Percentiles rank a stretch among this genome's conserved stretches.
Evolutionary conservation across 1,140 invertebrate species (phyloP).

Genomic region (Macrostomum lignano): DNA sequence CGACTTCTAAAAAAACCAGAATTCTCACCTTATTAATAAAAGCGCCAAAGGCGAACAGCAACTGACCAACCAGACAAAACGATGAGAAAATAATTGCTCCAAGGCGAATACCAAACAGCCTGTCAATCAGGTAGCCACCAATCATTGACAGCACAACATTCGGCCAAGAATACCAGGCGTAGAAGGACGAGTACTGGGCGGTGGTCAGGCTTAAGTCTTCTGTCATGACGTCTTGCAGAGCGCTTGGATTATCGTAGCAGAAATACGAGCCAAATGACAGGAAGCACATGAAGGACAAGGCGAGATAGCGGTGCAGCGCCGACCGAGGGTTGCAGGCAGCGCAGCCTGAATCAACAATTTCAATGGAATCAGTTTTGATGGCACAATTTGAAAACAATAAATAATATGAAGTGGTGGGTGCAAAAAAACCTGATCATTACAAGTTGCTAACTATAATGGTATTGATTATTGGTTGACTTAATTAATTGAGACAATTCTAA

Average conservation of each 20-base stretch:
- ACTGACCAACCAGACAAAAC: conserved; percentile 47
- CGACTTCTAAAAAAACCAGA: too few relatives aligned
- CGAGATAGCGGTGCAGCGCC: conserved; percentile 31
- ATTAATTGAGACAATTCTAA: too few relatives aligned
- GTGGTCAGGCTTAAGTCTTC: conserved; percentile 49
- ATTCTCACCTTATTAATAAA: conserved; percentile 20
- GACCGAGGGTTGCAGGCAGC: conserved; percentile 21
- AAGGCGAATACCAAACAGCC: conserved; percentile 63
- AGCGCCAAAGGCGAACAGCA: conserved; percentile 59
- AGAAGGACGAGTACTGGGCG: conserved; percentile 51
- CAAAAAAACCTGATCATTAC: too few relatives aligned
- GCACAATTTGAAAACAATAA: too few relatives aligned
- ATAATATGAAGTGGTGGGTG: too few relatives aligned
- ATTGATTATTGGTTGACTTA: too few relatives aligned
- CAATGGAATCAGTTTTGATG: too few relatives aligned
- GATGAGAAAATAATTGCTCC: conserved; percentile 65
- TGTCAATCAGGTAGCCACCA: conserved; percentile 73
- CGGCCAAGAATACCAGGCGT: conserved; percentile 87
- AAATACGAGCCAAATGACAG: conserved; percentile 68
- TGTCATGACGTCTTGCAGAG: conserved; percentile 57
- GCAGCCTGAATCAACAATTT: neutral
- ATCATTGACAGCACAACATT: conserved; percentile 81
- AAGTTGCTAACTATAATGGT: too few relatives aligned
- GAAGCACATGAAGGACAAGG: conserved; percentile 52
- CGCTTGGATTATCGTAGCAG: conserved; percentile 81